Percentiles rank a stretch among this genome's conserved stretches.
These are phyloP conservation scores for Hypomecis punctinalis DNA, from an alignment of 2,888 invertebrate genomes.

Conservation along the genomic window DNA sequence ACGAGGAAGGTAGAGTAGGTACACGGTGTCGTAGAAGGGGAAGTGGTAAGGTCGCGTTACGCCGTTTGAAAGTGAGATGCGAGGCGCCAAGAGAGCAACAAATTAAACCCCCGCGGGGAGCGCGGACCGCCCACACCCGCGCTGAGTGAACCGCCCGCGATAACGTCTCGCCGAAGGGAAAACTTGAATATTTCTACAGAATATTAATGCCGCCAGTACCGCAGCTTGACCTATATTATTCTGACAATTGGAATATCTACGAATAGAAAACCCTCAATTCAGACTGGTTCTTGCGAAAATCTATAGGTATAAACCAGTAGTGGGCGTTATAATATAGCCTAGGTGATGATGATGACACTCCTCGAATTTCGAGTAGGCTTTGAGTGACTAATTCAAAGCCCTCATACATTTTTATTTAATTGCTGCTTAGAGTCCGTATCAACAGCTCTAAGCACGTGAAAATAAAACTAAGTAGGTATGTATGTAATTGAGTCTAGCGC, in stretches of 20 bases:
- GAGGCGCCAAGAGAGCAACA: slow-evolving; percentile 85
- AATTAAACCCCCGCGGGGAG: slow-evolving; percentile 83
- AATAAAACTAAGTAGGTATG: too few species aligned
- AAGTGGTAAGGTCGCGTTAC: slow-evolving; percentile 82
- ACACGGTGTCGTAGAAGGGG: slow-evolving; percentile 68
- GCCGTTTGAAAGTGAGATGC: slow-evolving; percentile 83
- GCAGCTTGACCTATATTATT: slow-evolving; percentile 16
- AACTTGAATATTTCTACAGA: slow-evolving; percentile 71
- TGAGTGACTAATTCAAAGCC: too few species aligned
- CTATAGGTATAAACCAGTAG: too few species aligned
- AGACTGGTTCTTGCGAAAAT: too few species aligned
- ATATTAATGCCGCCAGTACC: slow-evolving; percentile 31
- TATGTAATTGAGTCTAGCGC: too few species aligned
- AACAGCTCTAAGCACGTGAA: too few species aligned
- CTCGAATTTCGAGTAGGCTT: too few species aligned
- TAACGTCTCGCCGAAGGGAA: slow-evolving; percentile 81
- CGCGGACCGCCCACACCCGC: slow-evolving; percentile 68
- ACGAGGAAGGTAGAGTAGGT: slow-evolving; percentile 54
- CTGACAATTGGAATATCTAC: slow-evolving; percentile 3
- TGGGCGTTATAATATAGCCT: too few species aligned
- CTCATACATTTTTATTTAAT: too few species aligned
- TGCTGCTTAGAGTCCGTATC: too few species aligned
- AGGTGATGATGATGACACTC: too few species aligned
- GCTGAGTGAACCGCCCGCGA: slow-evolving; percentile 76
- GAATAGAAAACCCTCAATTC: neutral